Conservation (phyloP, 2,113 vertebrate species). For the Plectropomus leopardus region DNA sequence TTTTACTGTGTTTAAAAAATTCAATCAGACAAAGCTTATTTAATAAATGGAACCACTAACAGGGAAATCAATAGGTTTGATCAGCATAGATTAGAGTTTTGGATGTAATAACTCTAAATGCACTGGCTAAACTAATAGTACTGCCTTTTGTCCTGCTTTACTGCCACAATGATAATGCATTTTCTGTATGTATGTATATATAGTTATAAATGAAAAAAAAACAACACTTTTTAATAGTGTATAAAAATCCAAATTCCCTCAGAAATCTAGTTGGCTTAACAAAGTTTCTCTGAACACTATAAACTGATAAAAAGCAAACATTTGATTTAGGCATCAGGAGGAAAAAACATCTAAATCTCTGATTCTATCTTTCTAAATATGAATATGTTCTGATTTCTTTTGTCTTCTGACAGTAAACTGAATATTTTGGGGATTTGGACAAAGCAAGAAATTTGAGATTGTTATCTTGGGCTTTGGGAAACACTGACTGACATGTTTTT, state of each 20-base stretch:
- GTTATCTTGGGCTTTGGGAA: too few species aligned
- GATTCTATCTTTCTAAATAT: too few species aligned
- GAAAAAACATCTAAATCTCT: too few species aligned
- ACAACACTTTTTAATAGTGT: neutral
- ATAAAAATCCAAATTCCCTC: neutral
- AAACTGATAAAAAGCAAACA: neutral
- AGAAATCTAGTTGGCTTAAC: neutral
- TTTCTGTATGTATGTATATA: neutral
- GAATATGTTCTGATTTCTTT: too few species aligned
- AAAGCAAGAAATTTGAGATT: too few species aligned
- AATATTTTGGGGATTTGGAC: too few species aligned
- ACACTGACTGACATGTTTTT: too few species aligned
- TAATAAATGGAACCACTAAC: neutral
- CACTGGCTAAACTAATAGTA: neutral
- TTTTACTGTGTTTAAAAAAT: neutral
- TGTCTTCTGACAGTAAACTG: too few species aligned
- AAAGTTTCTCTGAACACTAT: neutral
- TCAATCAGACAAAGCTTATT: neutral
- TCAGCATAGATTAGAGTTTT: neutral
- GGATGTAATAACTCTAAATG: neutral
- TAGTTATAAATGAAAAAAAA: neutral
- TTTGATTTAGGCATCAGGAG: neutral
- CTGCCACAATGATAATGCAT: conserved; percentile 10
- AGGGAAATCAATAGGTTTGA: neutral
- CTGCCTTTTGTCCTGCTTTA: conserved; percentile 4